Evolutionary conservation across 2,797 vertebrate genomes (phyloP).

Genomic region (Rhabdomys pumilio): DNA sequence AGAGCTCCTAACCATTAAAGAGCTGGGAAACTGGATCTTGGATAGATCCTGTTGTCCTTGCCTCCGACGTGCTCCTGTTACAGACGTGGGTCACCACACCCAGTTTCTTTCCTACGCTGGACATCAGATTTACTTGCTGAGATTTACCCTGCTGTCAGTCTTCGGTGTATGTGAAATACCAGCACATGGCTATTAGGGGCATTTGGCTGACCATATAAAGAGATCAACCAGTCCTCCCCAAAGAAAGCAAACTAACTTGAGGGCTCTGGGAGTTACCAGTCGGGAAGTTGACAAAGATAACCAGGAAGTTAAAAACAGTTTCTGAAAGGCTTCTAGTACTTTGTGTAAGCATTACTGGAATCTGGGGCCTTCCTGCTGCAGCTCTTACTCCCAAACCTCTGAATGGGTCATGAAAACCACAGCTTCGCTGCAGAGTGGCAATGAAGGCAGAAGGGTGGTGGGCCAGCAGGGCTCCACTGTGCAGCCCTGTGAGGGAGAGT

Average conservation of each 20-base stretch:
- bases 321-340: not conserved
- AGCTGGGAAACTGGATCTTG: not conserved
- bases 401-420: not conserved
- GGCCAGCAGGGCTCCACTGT: not conserved
- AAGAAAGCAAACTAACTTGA: not conserved
- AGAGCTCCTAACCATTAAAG: not conserved
- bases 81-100: not conserved
- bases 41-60: not conserved
- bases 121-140: slow-evolving; percentile 39
- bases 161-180: not conserved
- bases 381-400: not conserved
- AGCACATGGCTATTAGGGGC: not conserved
- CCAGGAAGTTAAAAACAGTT: not conserved
- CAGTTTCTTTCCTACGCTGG: not conserved
- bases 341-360: not conserved
- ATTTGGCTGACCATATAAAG: not conserved
- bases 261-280: not conserved
- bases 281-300: not conserved
- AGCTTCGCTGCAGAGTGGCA: not conserved
- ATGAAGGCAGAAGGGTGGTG: not conserved
- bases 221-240: not conserved
- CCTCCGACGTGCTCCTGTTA: not conserved
- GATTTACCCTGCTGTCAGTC: not conserved
- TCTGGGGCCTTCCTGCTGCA: not conserved
- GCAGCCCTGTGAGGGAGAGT: not conserved